phyloP scores from a whole-genome alignment of 2,797 vertebrate species.

The Loris lydekkerianus region DNA sequence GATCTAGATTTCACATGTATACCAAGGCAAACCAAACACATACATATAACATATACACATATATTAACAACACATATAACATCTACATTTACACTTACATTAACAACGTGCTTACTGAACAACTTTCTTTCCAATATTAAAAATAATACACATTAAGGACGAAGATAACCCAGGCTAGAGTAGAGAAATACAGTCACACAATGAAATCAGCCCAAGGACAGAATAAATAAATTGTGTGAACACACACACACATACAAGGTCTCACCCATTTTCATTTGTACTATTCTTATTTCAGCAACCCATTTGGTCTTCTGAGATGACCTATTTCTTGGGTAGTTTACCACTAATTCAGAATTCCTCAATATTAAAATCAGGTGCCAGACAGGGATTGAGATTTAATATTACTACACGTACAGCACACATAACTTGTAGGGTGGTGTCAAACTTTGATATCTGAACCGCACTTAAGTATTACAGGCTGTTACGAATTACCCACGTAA shows the following conservation, averaged over 20 bases:
- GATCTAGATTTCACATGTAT: background rate
- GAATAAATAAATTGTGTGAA: background rate
- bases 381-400: background rate
- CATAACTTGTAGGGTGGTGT: background rate
- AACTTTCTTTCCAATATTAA: background rate
- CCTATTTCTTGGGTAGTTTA: background rate
- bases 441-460: slow-evolving; percentile 30
- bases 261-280: background rate
- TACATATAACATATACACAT: background rate
- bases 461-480: background rate
- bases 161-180: background rate
- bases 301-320: background rate
- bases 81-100: too few relatives aligned
- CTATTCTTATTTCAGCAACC: slow-evolving; percentile 16
- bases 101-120: background rate
- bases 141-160: slow-evolving; percentile 5
- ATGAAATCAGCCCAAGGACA: background rate
- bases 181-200: background rate
- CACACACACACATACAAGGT: background rate
- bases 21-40: slow-evolving; percentile 10
- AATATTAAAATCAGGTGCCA: background rate
- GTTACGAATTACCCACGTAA: background rate
- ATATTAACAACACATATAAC: too few relatives aligned
- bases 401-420: background rate
- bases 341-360: background rate